Conservation (phyloP, 1,140 invertebrate species). For the Pseudomyrmex flavicornis region DNA sequence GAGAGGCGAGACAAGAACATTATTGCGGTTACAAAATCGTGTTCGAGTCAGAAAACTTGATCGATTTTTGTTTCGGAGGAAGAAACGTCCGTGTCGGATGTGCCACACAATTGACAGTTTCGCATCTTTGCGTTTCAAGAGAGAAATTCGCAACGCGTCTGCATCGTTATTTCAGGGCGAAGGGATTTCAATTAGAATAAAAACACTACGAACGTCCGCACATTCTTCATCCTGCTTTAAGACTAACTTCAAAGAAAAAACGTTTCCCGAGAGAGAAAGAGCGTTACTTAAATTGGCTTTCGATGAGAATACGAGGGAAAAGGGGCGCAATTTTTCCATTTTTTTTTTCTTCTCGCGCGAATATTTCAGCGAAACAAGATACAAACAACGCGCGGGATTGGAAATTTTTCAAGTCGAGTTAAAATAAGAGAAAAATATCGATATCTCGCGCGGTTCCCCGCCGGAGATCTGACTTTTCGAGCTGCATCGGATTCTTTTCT, state of each 20-base stretch:
- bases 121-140: too few species aligned
- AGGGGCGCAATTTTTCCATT: too few species aligned
- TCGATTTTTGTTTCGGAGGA: too few species aligned
- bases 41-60: too few species aligned
- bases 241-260: constrained; percentile 54
- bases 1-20: too few species aligned
- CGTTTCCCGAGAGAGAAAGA: not conserved
- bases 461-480: not conserved
- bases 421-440: constrained; percentile 17
- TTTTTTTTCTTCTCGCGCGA: not conserved
- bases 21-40: too few species aligned
- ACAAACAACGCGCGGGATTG: constrained; percentile 7
- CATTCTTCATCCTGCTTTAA: constrained; percentile 40
- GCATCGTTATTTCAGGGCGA: too few species aligned
- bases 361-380: constrained; percentile 4
- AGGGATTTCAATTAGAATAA: too few species aligned
- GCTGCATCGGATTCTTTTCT: constrained; percentile 20
- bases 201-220: not conserved
- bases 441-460: not conserved
- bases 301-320: constrained; percentile 7
- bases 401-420: constrained; percentile 20
- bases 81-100: too few species aligned
- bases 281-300: constrained; percentile 61
- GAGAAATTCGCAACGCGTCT: too few species aligned
- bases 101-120: too few species aligned